phyloP scores from a whole-genome alignment of 1,140 invertebrate species.

The Orius insidiosus region DNA sequence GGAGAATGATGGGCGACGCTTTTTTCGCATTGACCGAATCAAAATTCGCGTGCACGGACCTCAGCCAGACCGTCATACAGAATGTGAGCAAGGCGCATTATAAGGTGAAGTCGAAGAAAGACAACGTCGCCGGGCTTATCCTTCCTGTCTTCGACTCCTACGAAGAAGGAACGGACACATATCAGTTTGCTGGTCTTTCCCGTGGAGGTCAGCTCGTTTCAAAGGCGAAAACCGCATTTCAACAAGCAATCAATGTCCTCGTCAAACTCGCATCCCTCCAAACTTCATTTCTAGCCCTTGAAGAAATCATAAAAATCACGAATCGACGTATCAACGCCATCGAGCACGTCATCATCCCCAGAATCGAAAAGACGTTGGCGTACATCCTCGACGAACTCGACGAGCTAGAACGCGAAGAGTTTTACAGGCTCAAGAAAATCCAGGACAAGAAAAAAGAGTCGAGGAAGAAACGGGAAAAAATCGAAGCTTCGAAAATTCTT shows the following conservation, averaged over 20 bases:
- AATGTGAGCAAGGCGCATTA: slow-evolving; percentile 49
- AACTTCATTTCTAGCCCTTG: slow-evolving; percentile 52
- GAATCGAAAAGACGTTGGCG: slow-evolving; percentile 46
- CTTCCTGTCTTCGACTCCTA: slow-evolving; percentile 50
- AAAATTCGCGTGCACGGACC: neutral
- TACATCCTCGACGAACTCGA: slow-evolving; percentile 69
- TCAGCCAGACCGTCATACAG: neutral
- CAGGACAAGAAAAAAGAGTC: slow-evolving; percentile 54
- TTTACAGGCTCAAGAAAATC: slow-evolving; percentile 80
- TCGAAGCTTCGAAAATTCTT: no score
- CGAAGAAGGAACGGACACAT: slow-evolving; percentile 46
- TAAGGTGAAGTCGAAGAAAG: slow-evolving; percentile 46
- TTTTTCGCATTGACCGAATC: neutral
- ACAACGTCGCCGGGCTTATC: slow-evolving; percentile 54
- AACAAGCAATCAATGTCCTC: slow-evolving; percentile 44
- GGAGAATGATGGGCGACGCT: slow-evolving; percentile 6
- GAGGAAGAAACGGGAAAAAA: slow-evolving; percentile 40
- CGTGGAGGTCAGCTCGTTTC: slow-evolving; percentile 53
- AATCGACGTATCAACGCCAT: slow-evolving; percentile 68
- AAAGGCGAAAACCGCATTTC: slow-evolving; percentile 52
- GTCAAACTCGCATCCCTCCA: slow-evolving; percentile 54
- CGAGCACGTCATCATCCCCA: slow-evolving; percentile 65
- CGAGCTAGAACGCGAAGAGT: slow-evolving; percentile 58
- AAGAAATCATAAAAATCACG: slow-evolving; percentile 41
- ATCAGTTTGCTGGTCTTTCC: slow-evolving; percentile 49